These are phyloP conservation scores for Ceratitis capitata DNA, from an alignment of 1,140 invertebrate genomes.

Conservation along the genomic window DNA sequence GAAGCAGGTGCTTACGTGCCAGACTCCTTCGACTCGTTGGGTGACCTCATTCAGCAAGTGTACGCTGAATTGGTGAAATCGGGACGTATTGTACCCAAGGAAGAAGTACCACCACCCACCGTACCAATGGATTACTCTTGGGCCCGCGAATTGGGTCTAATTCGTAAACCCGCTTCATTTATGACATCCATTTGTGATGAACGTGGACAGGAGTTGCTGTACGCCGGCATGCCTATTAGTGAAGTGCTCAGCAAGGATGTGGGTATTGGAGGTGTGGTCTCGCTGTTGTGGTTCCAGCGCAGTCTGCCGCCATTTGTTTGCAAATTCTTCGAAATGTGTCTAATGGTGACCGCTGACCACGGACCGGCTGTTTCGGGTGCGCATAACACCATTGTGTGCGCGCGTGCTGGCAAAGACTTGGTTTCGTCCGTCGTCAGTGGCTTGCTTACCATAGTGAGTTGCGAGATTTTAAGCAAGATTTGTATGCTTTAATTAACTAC, in stretches of 20 bases:
- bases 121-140: constrained; percentile 99
- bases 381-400: constrained; percentile 99
- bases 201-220: constrained; percentile 95
- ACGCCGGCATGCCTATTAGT: constrained; percentile 98
- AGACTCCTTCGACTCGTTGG: constrained; percentile 91
- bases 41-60: constrained; percentile 73
- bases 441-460: constrained; percentile 94
- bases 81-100: constrained; percentile 85
- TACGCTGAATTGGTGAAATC: constrained; percentile 84
- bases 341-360: constrained; percentile 99
- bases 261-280: constrained; percentile 97
- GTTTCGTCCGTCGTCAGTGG: constrained; percentile 98
- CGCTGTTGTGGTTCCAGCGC: constrained; percentile 97
- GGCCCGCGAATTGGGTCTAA: constrained; percentile 97
- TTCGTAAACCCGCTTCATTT: constrained; percentile 98
- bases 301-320: constrained; percentile 93
- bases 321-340: constrained; percentile 99
- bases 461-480: neutral
- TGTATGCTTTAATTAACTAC: neutral
- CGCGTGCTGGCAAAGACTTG: constrained; percentile 97
- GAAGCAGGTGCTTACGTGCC: constrained; percentile 91
- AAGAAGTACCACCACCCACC: constrained; percentile 96
- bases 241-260: constrained; percentile 89
- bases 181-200: constrained; percentile 99
- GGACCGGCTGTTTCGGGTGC: constrained; percentile 98